phyloP scores from a whole-genome alignment of 2,888 invertebrate species.

The Punctoribates punctum region DNA sequence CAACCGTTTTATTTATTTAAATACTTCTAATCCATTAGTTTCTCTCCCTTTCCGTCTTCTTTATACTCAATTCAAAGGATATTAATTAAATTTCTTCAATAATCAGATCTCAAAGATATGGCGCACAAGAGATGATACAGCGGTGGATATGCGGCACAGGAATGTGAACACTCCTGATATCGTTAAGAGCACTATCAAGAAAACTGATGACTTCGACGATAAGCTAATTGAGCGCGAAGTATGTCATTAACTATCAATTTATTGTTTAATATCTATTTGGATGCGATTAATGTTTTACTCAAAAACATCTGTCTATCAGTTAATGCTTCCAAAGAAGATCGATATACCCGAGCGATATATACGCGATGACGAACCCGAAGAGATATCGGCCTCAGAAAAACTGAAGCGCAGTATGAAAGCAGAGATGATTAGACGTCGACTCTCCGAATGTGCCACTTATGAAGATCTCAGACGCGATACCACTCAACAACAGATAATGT shows the following conservation, averaged over 20 bases:
- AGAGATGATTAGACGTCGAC: slow-evolving; percentile 47
- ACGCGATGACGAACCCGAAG: slow-evolving; percentile 47
- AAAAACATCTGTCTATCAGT: slow-evolving; percentile 56
- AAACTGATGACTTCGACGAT: slow-evolving; percentile 64
- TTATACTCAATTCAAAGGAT: neutral
- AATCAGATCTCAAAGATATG: slow-evolving; percentile 45
- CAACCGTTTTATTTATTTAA: neutral
- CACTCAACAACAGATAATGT: slow-evolving; percentile 4
- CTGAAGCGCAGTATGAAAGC: slow-evolving; percentile 47
- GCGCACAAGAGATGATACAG: slow-evolving; percentile 57
- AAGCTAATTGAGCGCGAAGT: slow-evolving; percentile 71
- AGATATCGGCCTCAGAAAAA: slow-evolving; percentile 46
- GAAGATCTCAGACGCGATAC: slow-evolving; percentile 28
- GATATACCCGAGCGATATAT: slow-evolving; percentile 48
- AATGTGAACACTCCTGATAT: slow-evolving; percentile 70
- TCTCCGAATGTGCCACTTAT: slow-evolving; percentile 45
- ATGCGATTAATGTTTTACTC: neutral
- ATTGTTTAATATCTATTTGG: neutral
- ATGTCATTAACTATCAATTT: slow-evolving; percentile 49
- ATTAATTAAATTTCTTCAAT: neutral
- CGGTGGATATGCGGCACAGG: slow-evolving; percentile 67
- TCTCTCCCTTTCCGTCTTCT: neutral
- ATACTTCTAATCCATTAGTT: neutral
- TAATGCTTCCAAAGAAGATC: slow-evolving; percentile 61
- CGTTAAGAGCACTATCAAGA: slow-evolving; percentile 72